These are phyloP conservation scores for Capreolus pygargus DNA, from an alignment of 2,113 vertebrate genomes.

Conservation along the genomic window DNA sequence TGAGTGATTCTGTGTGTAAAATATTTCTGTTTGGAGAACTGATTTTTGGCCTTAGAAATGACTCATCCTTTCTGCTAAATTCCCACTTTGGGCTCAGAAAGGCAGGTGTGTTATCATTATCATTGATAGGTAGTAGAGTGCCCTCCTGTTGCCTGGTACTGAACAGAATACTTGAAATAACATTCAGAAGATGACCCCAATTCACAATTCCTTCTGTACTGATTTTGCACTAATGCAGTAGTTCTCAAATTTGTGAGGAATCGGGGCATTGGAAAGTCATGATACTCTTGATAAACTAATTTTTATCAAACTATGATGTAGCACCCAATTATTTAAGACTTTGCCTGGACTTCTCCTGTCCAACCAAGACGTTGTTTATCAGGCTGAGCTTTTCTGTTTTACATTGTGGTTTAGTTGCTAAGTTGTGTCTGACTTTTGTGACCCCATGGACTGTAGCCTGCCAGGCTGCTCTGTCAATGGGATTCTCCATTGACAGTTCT, in stretches of 20 bases:
- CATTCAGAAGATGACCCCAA: background rate
- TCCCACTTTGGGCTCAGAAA: constrained; percentile 31
- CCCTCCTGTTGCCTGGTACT: background rate
- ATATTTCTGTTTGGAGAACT: constrained; percentile 45
- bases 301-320: background rate
- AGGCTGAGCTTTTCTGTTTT: background rate
- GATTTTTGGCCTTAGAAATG: background rate
- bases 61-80: constrained; percentile 15
- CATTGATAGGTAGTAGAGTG: constrained; percentile 23
- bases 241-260: background rate
- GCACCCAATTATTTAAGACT: background rate
- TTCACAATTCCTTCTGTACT: constrained; percentile 16
- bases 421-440: background rate
- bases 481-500: background rate
- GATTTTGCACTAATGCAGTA: background rate
- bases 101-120: background rate
- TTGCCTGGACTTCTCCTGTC: background rate
- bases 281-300: constrained; percentile 2
- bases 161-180: background rate
- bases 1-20: constrained; percentile 27
- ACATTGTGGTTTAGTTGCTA: background rate
- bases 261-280: background rate
- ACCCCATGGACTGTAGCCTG: background rate
- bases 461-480: background rate
- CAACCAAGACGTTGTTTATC: background rate